Evolutionary conservation across 2,113 vertebrate genomes (phyloP).

Genomic region (Copsychus sechellarum): DNA sequence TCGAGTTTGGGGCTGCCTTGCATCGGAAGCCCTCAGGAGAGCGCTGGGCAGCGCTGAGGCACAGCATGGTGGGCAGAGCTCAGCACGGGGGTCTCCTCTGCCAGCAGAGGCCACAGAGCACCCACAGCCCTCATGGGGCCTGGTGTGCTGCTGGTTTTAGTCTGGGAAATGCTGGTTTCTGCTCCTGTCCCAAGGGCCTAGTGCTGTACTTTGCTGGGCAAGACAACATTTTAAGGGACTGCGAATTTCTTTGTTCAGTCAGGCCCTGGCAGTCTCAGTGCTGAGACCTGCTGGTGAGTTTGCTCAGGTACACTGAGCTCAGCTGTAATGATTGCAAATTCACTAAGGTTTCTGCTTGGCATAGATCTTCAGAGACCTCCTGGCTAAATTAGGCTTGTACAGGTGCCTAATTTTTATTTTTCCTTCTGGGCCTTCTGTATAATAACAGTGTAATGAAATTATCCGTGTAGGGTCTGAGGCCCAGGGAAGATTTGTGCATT

Average conservation of each 20-base stretch:
- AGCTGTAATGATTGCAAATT: accelerated
- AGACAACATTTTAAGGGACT: neutral
- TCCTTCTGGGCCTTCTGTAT: neutral
- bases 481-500: neutral
- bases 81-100: neutral
- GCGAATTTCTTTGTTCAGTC: neutral
- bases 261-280: neutral
- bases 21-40: neutral
- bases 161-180: neutral
- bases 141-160: neutral
- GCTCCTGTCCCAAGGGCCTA: neutral
- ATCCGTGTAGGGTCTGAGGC: neutral
- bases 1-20: neutral
- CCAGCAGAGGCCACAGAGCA: neutral
- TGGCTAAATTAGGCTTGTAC: neutral
- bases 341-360: neutral
- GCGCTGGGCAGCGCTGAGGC: neutral
- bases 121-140: neutral
- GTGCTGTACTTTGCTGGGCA: neutral
- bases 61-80: neutral
- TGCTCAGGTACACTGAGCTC: neutral
- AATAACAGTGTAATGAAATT: neutral
- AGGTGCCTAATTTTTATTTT: neutral
- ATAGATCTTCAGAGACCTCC: neutral
- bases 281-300: neutral